A percentile compares a stretch with the other conserved stretches of the same genome.
These are phyloP conservation scores for Ecliptopera silaceata DNA, from an alignment of 2,888 invertebrate genomes.

Conservation along the genomic window DNA sequence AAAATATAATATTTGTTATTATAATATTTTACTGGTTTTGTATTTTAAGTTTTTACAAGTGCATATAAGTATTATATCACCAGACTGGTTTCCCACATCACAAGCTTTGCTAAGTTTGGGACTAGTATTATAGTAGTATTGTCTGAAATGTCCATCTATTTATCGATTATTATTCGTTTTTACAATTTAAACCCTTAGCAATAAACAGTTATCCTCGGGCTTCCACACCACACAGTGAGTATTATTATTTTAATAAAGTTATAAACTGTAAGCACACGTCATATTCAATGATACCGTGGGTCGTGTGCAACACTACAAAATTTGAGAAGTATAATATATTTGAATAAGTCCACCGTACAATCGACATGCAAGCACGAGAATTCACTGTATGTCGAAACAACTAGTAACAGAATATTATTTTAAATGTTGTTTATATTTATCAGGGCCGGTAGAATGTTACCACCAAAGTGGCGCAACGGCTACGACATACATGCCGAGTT, in stretches of 20 bases:
- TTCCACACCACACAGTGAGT: conserved; percentile 80
- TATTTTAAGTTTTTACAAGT: too few species aligned
- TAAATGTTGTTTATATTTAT: background rate
- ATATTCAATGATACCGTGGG: too few species aligned
- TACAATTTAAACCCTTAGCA: conserved; percentile 64
- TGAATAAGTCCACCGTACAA: too few species aligned
- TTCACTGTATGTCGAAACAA: background rate
- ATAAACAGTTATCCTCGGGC: conserved; percentile 76
- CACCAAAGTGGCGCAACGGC: conserved; percentile 64
- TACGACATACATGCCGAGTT: conserved; percentile 61
- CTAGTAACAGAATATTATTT: background rate
- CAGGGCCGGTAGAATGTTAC: conserved; percentile 77
- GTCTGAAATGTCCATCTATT: background rate
- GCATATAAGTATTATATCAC: conserved; percentile 3
- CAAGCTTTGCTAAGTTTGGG: too few species aligned
- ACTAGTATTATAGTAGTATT: too few species aligned
- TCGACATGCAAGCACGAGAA: too few species aligned
- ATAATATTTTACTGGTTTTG: too few species aligned
- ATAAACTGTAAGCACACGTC: too few species aligned
- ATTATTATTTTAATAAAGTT: conserved; percentile 2
- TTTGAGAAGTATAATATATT: too few species aligned
- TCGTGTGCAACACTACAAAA: too few species aligned
- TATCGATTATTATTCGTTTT: conserved; percentile 5
- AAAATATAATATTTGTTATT: too few species aligned
- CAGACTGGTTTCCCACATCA: too few species aligned